phyloP scores from a whole-genome alignment of 2,888 invertebrate species.

The Caenorhabditis drosophilae region DNA sequence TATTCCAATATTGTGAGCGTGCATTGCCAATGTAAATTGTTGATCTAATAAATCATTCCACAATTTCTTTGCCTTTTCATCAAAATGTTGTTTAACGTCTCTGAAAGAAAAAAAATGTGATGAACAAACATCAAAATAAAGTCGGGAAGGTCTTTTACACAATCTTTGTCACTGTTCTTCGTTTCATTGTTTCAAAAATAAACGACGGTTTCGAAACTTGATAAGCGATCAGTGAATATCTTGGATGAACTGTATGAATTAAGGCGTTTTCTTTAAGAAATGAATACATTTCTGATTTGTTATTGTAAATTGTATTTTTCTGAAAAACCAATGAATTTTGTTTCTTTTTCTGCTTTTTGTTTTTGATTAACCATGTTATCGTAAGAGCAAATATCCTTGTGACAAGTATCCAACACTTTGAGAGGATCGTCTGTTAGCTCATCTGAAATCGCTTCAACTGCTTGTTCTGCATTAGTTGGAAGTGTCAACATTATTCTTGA shows the following conservation, averaged over 20 bases:
- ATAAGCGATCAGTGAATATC: slow-evolving; percentile 36
- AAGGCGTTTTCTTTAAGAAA: slow-evolving; percentile 40
- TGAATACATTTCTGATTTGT: slow-evolving; percentile 32
- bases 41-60: slow-evolving; percentile 43
- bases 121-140: neutral
- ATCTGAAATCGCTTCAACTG: slow-evolving; percentile 39
- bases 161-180: slow-evolving; percentile 20
- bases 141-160: slow-evolving; percentile 7
- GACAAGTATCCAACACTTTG: slow-evolving; percentile 37
- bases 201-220: slow-evolving; percentile 45
- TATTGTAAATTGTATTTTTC: slow-evolving; percentile 32
- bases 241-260: slow-evolving; percentile 30
- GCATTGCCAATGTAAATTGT: slow-evolving; percentile 42
- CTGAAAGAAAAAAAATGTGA: slow-evolving; percentile 18
- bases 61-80: slow-evolving; percentile 25
- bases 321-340: neutral
- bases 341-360: neutral
- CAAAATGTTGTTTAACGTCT: slow-evolving; percentile 39
- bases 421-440: slow-evolving; percentile 40
- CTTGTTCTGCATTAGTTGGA: slow-evolving; percentile 17
- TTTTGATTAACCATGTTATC: slow-evolving; percentile 20
- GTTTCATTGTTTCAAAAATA: slow-evolving; percentile 38
- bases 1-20: slow-evolving; percentile 36
- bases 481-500: slow-evolving; percentile 36
- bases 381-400: slow-evolving; percentile 27